Evolutionary conservation across 1,140 invertebrate species (phyloP), one percentile per base, ranked within the genome.

Genomic region (Eupristina koningsbergeri): DNA sequence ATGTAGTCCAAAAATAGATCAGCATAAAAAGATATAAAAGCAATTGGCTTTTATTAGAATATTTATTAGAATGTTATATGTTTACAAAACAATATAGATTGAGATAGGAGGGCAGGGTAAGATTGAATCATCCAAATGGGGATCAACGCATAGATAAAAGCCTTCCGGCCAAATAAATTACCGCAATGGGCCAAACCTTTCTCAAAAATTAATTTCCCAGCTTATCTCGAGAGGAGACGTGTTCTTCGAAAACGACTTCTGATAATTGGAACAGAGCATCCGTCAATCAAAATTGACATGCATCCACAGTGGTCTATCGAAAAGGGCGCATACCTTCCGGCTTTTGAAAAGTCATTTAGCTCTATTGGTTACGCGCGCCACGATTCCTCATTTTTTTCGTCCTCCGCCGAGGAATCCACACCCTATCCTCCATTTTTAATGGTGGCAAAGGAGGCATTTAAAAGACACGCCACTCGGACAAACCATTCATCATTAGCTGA

Each of bases 331-430:
- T 84, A 75, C 58, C 58, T 73, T 47, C 50, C 53, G 29, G 11
- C 15, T 73, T 80, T 84, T 64, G 29, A 31, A 84, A 75, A 84
- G 77, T 84, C 83, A 84, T 80, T 64, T 84, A 63, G 63, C 50
- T 80, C 36, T 47, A 74, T 47, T 80, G 45, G 15, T 34, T 45
- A 7, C 11, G 41, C 6, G 5, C 6, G 6, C 74, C 7, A 31
- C 50, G 0, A 31, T 75, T 39, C 31, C 13, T 69, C 53, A 34
- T 63, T 81, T 81, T 76, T 77, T 76, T 77, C 71, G 71, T 77
- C 74, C 76, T 22, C 63, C 17, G 34, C n/a, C 19, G 17, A 58
- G 31, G 41, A 53, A 83, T 83, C 47, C 39, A 50, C 36, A 71
- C 34, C 71, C 50, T 34, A 45, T 83, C 45, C 45, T 83, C 26